Evolutionary conservation across 2,113 vertebrate genomes (phyloP), one percentile per base, ranked within the genome.

Genomic region (Eleginops maclovinus): DNA sequence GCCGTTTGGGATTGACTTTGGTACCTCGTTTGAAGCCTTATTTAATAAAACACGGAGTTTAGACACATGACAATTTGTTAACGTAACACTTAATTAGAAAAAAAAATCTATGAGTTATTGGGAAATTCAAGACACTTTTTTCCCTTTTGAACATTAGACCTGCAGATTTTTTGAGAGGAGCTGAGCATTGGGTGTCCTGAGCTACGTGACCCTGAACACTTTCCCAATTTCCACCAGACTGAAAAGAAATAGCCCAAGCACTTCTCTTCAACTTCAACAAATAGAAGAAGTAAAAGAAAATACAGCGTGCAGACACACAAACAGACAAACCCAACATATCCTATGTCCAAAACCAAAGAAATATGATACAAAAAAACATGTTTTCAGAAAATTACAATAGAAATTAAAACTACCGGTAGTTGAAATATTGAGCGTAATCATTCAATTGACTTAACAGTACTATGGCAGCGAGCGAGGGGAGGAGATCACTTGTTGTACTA

Each of bases 321-420:
- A 65, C 41, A 74, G 13, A 78, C 59, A 79, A 2, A 67, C 4
- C n/a, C 12, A 67, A 55, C 17, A n/a, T 58, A 53, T 11, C 47
- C 24, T 72, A 64, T 0, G 5, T 49, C 24, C 46, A 69, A 64
- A 40, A 13, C 31, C 13, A 28, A 24, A 47, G 26, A 2, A 55
- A 54, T 53, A 28, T 0, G 15, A 74, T 31, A 64, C 7, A 65
- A 72, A 63, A 36, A 50, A 19, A 79, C 21, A 67, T 0, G 0
- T 65, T 16, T 50, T 14, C 17, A 14, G 55, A 80, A 84, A 73
- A 64, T 54, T 1, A 59, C 43, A 66, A 54, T 21, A 61, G 28
- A 77, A 51, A 77, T 66, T 10, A 73, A 56, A 86, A 66, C 62
- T 59, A n/a, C n/a, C n/a, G n/a, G n/a, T n/a, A 63, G 56, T 58